Conservation (phyloP, 1,140 invertebrate species). For the Meteorus sp. region DNA sequence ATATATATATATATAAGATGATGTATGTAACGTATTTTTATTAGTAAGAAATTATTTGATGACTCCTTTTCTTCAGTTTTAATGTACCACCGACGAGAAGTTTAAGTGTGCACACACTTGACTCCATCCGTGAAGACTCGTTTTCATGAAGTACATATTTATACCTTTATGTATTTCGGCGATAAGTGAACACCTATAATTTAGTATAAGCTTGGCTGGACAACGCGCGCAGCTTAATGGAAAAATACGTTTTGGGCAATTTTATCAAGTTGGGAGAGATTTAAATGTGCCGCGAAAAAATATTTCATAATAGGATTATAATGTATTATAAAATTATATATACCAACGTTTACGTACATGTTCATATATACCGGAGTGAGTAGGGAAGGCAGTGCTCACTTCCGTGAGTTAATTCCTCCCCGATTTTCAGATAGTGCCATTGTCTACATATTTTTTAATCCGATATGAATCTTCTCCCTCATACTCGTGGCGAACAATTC, state of each 20-base stretch:
- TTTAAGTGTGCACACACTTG: not conserved
- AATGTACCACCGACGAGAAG: not conserved
- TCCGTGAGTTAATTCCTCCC: too few species aligned
- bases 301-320: not conserved
- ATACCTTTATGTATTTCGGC: constrained; percentile 36
- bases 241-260: constrained; percentile 51
- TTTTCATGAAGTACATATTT: constrained; percentile 15
- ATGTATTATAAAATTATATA: not conserved
- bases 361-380: too few species aligned
- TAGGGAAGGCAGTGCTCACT: too few species aligned
- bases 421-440: too few species aligned
- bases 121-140: not conserved
- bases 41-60: constrained; percentile 18
- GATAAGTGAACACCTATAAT: constrained; percentile 51
- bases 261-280: constrained; percentile 36
- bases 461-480: too few species aligned
- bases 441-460: too few species aligned
- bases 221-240: constrained; percentile 42
- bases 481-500: too few species aligned
- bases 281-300: not conserved
- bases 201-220: constrained; percentile 41
- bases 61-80: constrained; percentile 10
- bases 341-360: constrained; percentile 2
- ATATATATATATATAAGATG: not conserved
- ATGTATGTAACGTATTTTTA: constrained; percentile 12